phyloP scores from a whole-genome alignment of 2,888 invertebrate genomes.

The Eutolmus rufibarbis region DNA sequence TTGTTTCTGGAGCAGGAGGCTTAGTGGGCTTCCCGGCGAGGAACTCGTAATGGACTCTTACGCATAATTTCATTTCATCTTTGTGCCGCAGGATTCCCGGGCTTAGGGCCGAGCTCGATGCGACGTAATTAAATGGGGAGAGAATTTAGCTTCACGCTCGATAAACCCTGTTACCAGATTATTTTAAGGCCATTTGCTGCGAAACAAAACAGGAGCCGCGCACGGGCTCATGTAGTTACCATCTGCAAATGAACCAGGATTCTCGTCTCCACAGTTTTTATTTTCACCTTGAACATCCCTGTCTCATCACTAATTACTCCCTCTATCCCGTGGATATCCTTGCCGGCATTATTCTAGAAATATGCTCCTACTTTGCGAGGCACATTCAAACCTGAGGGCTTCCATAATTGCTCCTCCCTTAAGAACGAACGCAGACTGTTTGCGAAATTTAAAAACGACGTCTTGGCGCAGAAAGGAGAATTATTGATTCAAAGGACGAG shows the following conservation, averaged over 20 bases:
- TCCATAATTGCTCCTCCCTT: background rate
- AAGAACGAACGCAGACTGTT: background rate
- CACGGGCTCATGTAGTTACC: background rate
- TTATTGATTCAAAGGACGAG: background rate
- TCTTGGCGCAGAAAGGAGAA: background rate
- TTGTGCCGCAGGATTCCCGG: background rate
- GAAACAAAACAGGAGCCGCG: background rate
- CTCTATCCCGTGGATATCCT: background rate
- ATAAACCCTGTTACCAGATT: constrained; percentile 25
- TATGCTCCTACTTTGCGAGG: background rate
- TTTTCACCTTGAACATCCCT: background rate
- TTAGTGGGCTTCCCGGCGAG: background rate
- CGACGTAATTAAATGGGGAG: constrained; percentile 21
- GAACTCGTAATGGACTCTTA: constrained; percentile 11
- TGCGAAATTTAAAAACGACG: background rate
- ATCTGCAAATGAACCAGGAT: background rate
- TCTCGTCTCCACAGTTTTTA: background rate
- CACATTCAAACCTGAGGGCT: background rate
- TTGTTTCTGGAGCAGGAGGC: background rate
- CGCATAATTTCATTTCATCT: constrained; percentile 28
- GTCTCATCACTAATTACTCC: background rate
- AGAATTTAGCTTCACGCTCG: constrained; percentile 16
- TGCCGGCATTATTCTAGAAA: background rate
- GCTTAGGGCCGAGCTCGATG: background rate
- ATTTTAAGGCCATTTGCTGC: constrained; percentile 14